Base-by-base conservation (phyloP, 1,140 invertebrate genomes). In the Drosophila busckii region DNA sequence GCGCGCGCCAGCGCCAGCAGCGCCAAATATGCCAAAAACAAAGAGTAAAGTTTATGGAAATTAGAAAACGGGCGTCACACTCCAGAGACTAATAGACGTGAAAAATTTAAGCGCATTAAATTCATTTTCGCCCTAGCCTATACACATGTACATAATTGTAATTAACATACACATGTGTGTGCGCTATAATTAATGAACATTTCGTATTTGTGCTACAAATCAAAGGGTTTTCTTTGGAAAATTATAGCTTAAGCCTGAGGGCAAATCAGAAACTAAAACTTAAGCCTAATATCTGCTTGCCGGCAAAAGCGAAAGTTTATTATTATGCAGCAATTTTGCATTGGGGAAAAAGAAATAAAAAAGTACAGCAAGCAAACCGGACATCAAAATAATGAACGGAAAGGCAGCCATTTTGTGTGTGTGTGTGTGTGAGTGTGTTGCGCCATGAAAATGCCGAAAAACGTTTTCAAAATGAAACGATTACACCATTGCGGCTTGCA, bases 81-180 rank as follows among this genome's bases (percentile, higher is more conserved):
- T 68, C 75, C 37, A 44, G 54, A 82, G 73, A 82, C 69, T 80
- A 80, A 80, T 80, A 80, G 69, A 73, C 73, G 73, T 82, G 64
- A 80, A n/a, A n/a, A 80, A 82, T 80, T 82, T 82, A 80, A 80
- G 73, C 75, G 75, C 69, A 80, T 80, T 82, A 75, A 82, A 80
- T 80, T 82, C 82, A 82, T 80, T 65, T 54, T 44, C 54, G 19
- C 32, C 26, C 13, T 13, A 42, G 22, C 15, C 26, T 9, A 26
- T 8, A 10, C 20, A 23, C 10, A 31, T 15, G 42, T 13, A 15
- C 9, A 35, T 13, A 48, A 16, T 28, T 23, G n/a, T n/a, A n/a
- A n/a, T n/a, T n/a, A n/a, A 45, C 25, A 32, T n/a, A 6, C 20
- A 28, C 5, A 15, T 38, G 10, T 38, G 34, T 23, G 9, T 29